phyloP scores from a whole-genome alignment of 2,113 vertebrate species.

The Ascaphus truei region DNA sequence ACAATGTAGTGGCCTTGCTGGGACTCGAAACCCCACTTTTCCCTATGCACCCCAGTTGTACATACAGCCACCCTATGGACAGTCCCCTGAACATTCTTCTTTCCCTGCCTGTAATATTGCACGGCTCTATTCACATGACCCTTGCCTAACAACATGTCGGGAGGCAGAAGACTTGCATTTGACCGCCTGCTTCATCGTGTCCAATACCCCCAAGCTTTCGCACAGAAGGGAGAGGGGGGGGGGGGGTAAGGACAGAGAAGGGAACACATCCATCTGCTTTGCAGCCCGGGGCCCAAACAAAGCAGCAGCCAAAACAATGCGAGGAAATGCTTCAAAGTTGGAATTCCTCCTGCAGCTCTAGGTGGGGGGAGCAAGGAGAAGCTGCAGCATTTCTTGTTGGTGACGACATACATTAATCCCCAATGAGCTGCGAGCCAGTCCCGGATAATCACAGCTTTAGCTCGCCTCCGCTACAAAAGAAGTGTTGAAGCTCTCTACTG shows the following conservation, averaged over 20 bases:
- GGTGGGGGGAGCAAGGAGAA: not conserved
- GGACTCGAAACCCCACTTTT: too few relatives aligned
- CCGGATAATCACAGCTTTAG: too few relatives aligned
- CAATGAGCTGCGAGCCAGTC: conserved; percentile 31
- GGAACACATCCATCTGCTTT: conserved; percentile 53
- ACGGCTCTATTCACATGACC: conserved; percentile 41
- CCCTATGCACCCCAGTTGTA: too few relatives aligned
- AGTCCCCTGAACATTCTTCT: not conserved
- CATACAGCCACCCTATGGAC: too few relatives aligned
- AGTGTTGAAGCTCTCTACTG: too few relatives aligned
- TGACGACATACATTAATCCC: not conserved
- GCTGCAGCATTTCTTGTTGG: not conserved
- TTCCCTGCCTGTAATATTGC: conserved; percentile 39
- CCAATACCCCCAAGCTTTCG: conserved; percentile 10
- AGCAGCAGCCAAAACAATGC: conserved; percentile 53
- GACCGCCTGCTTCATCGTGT: conserved; percentile 35
- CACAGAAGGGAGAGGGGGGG: not conserved
- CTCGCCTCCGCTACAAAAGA: too few relatives aligned
- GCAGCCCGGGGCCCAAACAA: conserved; percentile 54
- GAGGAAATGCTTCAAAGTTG: conserved; percentile 60
- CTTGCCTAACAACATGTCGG: not conserved
- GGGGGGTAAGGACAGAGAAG: conserved; percentile 2
- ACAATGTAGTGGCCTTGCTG: too few relatives aligned
- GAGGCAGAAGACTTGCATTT: not conserved
- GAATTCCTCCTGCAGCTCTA: conserved; percentile 53